These are phyloP conservation scores for Leptinotarsa texana DNA, from an alignment of 1,140 invertebrate species.

Conservation along the genomic window DNA sequence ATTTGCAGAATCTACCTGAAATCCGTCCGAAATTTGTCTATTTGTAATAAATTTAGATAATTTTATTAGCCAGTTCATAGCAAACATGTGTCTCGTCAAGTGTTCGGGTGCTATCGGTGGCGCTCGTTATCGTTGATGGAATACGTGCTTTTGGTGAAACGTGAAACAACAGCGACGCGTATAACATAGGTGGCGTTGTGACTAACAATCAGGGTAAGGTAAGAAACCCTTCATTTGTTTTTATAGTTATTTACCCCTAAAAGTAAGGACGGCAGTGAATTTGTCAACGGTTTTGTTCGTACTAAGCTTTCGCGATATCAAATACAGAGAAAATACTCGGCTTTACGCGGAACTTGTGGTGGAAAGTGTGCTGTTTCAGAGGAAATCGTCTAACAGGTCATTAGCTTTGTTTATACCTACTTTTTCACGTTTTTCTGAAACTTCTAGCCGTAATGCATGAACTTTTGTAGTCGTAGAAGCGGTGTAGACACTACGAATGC, in stretches of 20 bases:
- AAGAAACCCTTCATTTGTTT: constrained; percentile 52
- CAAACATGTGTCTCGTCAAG: constrained; percentile 46
- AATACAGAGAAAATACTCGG: constrained; percentile 19
- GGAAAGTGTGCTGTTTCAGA: constrained; percentile 40
- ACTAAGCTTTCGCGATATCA: constrained; percentile 15
- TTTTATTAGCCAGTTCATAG: constrained; percentile 39
- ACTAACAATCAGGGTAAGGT: constrained; percentile 48
- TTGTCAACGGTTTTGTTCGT: constrained; percentile 34
- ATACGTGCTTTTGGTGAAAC: constrained; percentile 52
- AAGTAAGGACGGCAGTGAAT: constrained; percentile 28
- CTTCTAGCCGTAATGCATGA: constrained; percentile 15
- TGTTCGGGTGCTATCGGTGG: constrained; percentile 42
- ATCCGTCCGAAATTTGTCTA: constrained; percentile 36
- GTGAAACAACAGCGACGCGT: constrained; percentile 47
- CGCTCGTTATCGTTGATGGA: constrained; percentile 45
- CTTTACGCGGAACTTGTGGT: constrained; percentile 30
- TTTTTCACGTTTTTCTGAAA: constrained; percentile 36
- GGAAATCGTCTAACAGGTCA: constrained; percentile 54
- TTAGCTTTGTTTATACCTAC: constrained; percentile 48
- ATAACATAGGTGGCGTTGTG: constrained; percentile 54
- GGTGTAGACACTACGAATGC: neutral
- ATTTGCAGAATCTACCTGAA: constrained; percentile 39
- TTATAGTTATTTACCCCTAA: constrained; percentile 39
- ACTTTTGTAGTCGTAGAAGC: constrained; percentile 10
- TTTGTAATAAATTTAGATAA: constrained; percentile 34